phyloP scores from a whole-genome alignment of 2,113 vertebrate species.

The Piaya cayana region DNA sequence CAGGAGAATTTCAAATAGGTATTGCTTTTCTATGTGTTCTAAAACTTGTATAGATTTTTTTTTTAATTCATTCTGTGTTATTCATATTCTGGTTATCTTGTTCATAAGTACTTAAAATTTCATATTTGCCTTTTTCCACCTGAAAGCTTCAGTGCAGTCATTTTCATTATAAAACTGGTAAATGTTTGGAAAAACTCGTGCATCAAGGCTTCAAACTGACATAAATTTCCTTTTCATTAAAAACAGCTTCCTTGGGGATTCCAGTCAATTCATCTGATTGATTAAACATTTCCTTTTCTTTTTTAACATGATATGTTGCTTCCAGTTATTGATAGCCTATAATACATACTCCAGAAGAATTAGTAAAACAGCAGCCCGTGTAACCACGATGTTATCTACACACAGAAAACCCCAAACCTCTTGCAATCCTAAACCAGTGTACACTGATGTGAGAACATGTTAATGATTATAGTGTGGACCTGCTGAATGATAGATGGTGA shows the following conservation, averaged over 20 bases:
- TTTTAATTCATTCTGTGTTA: background rate
- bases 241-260: background rate
- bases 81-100: background rate
- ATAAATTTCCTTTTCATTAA: background rate
- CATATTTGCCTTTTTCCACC: background rate
- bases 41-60: background rate
- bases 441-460: background rate
- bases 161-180: background rate
- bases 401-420: background rate
- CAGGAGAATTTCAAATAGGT: background rate
- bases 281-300: background rate
- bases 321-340: background rate
- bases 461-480: background rate
- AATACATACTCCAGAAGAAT: background rate
- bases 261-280: background rate
- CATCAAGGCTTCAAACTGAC: background rate
- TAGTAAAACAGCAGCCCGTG: background rate
- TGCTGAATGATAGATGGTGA: background rate
- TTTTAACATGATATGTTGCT: background rate
- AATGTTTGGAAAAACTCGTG: background rate
- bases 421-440: background rate
- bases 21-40: background rate
- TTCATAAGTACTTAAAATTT: background rate
- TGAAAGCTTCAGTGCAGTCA: background rate
- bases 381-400: rapidly evolving